Percentiles rank a stretch among this genome's conserved stretches.
Conservation (phyloP, 2,888 invertebrate species). For the Achlya flavicornis region DNA sequence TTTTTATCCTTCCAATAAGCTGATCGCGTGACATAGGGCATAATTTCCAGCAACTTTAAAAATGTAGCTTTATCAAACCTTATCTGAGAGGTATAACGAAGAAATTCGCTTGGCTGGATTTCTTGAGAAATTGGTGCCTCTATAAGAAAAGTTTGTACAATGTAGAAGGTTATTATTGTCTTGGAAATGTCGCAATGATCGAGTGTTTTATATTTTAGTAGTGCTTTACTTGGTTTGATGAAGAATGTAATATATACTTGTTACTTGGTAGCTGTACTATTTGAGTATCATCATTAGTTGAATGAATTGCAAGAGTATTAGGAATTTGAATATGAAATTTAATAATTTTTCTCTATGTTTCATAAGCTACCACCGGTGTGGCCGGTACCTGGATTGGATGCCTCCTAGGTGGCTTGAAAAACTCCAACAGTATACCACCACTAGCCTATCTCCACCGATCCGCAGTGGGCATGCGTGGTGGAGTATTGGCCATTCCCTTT, state of each 20-base stretch:
- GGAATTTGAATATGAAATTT: too few relatives aligned
- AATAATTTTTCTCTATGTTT: too few relatives aligned
- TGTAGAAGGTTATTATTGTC: conserved; percentile 40
- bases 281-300: too few relatives aligned
- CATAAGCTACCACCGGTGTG: too few relatives aligned
- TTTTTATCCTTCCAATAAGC: conserved; percentile 61
- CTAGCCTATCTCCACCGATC: too few relatives aligned
- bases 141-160: conserved; percentile 46
- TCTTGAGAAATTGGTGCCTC: conserved; percentile 28
- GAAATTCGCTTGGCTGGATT: conserved; percentile 27
- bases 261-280: not conserved
- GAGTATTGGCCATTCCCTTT: too few relatives aligned
- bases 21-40: conserved; percentile 56
- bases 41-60: conserved; percentile 30
- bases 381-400: too few relatives aligned
- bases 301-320: too few relatives aligned
- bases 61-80: conserved; percentile 26
- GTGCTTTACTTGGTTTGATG: conserved; percentile 43
- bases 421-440: too few relatives aligned
- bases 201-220: conserved; percentile 55
- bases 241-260: not conserved
- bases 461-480: too few relatives aligned
- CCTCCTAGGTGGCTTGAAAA: too few relatives aligned
- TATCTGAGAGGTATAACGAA: conserved; percentile 36
- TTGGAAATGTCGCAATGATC: conserved; percentile 53